Base-by-base conservation (phyloP, 1,140 invertebrate species). In the Drosophila mayri region DNA sequence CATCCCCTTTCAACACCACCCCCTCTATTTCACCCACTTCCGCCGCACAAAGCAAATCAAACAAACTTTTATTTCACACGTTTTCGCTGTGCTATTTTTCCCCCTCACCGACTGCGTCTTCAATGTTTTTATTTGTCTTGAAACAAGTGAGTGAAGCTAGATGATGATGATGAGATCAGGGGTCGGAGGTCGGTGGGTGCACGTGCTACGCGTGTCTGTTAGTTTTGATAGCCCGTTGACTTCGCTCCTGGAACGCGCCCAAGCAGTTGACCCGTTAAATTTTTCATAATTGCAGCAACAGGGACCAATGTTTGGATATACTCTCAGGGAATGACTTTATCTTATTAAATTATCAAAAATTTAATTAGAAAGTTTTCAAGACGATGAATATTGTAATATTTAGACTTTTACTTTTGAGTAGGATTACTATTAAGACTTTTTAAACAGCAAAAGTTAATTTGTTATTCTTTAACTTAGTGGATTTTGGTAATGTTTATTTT, bases 1-100 rank as follows among this genome's bases (percentile, higher is more conserved):
- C 14, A 22, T 22, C 37, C 41, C 3, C 22, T 30, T 43, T 16
- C 14, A 40, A 18, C 47, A 52, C 28, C 38, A 20, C 54, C 14
- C 41, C 28, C 38, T 16, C 60, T 22, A 18, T 22, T 44, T 47
- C 55, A 16, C 35, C 16, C 40, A 38, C 54, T 71, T 47, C 50
- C 57, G 44, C 32, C 58, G 30, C 66, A 80, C 79, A 73, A 74
- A 88, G 84, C 64, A 87, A 88, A 66, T 81, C 84, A 87, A 87
- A 87, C 84, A 88, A 72, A 88, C 85, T 87, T 87, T 83, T 76
- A 75, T 87, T 87, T 87, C 84, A 88, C 80, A 87, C 83, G 84
- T 88, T 88, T 73, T 88, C 84, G 83, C 68, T 81, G 52, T 77
- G 70, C 52, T 72, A 49, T 20, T 57, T 52, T 68, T 30, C 44